A percentile compares a stretch with the other conserved stretches of the same genome.
Evolutionary conservation across 2,113 vertebrate species (phyloP).

Genomic region (Clinocottus analis): DNA sequence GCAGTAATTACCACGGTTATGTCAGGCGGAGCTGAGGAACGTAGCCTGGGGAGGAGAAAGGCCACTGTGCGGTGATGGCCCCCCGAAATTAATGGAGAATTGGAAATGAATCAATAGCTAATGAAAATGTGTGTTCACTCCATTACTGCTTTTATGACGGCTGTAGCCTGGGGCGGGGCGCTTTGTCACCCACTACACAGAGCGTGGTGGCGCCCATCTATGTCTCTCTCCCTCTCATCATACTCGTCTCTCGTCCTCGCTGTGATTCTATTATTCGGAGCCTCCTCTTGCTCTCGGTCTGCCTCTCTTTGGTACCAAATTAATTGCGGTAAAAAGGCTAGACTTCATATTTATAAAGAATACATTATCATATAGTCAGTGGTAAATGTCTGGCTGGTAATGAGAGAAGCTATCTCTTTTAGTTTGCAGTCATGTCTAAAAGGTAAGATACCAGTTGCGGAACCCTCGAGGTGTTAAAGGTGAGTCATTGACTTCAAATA

Average conservation of each 20-base stretch:
- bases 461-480: background rate
- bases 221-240: conserved; percentile 48
- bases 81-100: conserved; percentile 81
- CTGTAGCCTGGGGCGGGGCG: conserved; percentile 69
- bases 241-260: conserved; percentile 39
- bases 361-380: conserved; percentile 32
- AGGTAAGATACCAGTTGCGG: background rate
- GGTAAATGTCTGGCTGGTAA: conserved; percentile 36
- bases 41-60: conserved; percentile 78
- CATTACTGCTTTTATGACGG: conserved; percentile 79
- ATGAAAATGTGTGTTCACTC: conserved; percentile 83
- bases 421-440: background rate
- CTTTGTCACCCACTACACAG: conserved; percentile 66
- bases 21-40: conserved; percentile 78
- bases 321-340: conserved; percentile 34
- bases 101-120: conserved; percentile 85
- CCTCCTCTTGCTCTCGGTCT: conserved; percentile 2
- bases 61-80: conserved; percentile 71
- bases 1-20: conserved; percentile 81
- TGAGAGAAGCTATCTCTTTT: background rate
- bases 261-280: conserved; percentile 40
- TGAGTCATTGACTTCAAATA: background rate
- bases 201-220: conserved; percentile 52
- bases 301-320: conserved; percentile 38
- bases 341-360: conserved; percentile 39